Conservation (phyloP, 1,140 invertebrate species). For the Macrobrachium rosenbergii region DNA sequence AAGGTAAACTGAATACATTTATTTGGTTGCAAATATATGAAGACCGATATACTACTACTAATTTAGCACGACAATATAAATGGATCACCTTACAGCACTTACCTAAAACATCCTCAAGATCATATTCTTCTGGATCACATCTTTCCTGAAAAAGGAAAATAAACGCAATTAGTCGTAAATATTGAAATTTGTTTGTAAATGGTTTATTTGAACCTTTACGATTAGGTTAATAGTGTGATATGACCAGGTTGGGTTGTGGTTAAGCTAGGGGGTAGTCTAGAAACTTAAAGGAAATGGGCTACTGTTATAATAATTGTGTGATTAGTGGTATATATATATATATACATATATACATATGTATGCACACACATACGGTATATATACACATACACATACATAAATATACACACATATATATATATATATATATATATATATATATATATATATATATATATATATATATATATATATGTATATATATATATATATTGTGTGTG, state of each 20-base stretch:
- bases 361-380: conserved; percentile 4
- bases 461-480: conserved; percentile 5
- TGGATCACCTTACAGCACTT: not conserved
- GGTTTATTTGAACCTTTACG: not conserved
- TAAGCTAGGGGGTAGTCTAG: not conserved
- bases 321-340: not conserved
- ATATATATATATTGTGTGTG: too few relatives aligned
- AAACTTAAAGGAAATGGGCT: not conserved
- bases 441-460: conserved; percentile 33
- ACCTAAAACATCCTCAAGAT: conserved; percentile 57
- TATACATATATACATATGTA: conserved; percentile 16
- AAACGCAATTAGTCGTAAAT: not conserved
- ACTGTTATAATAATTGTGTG: not conserved
- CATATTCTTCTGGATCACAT: conserved; percentile 57
- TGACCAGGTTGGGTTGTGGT: not conserved
- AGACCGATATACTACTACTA: not conserved
- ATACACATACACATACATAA: conserved; percentile 30
- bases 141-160: conserved; percentile 32
- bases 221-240: not conserved
- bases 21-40: too few relatives aligned
- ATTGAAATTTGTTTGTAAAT: not conserved
- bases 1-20: too few relatives aligned
- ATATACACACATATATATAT: not conserved
- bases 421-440: conserved; percentile 29
- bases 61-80: not conserved